Base-by-base conservation (phyloP, 1,140 invertebrate species). In the Danaus melanippus region DNA sequence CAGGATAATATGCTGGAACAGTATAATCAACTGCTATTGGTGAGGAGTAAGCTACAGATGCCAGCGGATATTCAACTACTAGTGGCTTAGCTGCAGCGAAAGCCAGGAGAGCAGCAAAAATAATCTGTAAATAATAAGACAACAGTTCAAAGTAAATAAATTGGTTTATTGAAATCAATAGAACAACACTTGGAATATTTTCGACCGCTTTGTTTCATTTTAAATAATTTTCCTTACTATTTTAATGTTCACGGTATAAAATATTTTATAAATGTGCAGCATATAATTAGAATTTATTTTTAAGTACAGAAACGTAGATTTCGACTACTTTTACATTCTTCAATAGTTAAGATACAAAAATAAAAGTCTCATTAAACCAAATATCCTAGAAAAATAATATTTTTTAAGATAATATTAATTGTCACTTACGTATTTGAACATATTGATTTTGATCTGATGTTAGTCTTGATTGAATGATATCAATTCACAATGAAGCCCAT, bases 361-460 rank as follows among this genome's bases (percentile, higher is more conserved):
- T 32, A 15, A 32, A 32, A 4, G 21, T 32, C 21, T 32, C 21
- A 53, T 17, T 43, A 21, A 32, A 43, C 46, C 12, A 41, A 10
- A 44, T 10, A 55, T 48, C 44, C 43, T 45, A 56, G 10, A 50
- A 15, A 44, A 48, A 42, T 44, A 50, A 48, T 46, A 47, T 39
- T 53, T 11, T 53, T 55, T 47, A 32, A 46, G 50, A 53, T 45
- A 56, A 50, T 43, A 47, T 58, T 65, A 47, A 60, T 46, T 54
- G 53, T 55, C 70, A 83, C 88, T 87, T 66, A 83, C 77, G 48
- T 81, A 80, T 77, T 83, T 87, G 66, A 88, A 82, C 88, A 89
- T 89, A 41, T 54, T 57, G 46, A 45, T 44, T 9, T 32, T 43
- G 9, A 12, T 58, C 12, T 40, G 48, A 43, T 50, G 49, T 56